These are phyloP conservation scores for Caenorhabditis sinica DNA, from an alignment of 2,888 invertebrate species.

Conservation along the genomic window DNA sequence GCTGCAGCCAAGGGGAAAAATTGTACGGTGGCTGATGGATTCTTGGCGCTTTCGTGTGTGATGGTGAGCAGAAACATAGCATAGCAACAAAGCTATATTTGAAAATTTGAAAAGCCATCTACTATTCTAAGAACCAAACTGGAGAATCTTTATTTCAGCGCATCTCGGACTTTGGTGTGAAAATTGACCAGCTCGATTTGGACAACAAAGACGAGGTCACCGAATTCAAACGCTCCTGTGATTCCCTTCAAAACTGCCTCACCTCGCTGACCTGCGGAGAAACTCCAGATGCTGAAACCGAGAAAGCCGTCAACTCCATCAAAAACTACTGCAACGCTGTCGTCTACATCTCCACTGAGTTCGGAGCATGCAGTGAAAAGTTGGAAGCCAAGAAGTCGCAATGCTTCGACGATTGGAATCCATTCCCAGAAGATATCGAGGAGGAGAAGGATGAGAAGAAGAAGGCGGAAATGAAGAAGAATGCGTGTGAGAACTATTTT, in stretches of 20 bases:
- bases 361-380: conserved; percentile 23
- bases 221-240: conserved; percentile 39
- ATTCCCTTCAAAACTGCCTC: conserved; percentile 23
- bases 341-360: conserved; percentile 18
- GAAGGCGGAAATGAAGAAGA: conserved; percentile 16
- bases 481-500: conserved; percentile 41
- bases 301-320: conserved; percentile 3
- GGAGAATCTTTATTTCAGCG: conserved; percentile 27
- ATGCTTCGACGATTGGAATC: conserved; percentile 43
- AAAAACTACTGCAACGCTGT: conserved; percentile 36
- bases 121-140: no score
- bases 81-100: no score
- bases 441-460: conserved; percentile 11
- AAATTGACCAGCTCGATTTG: conserved; percentile 39
- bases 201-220: conserved; percentile 26
- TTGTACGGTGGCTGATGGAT: conserved; percentile 29
- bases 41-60: conserved; percentile 30
- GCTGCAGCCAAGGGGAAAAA: background rate
- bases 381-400: conserved; percentile 23
- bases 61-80: conserved; percentile 17
- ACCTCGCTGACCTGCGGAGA: background rate
- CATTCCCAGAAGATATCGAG: conserved; percentile 18
- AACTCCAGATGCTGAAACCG: background rate
- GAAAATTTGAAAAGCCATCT: no score
- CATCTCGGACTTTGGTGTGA: conserved; percentile 24